Conservation (phyloP, 2,797 vertebrate species). For the Sebastes paucispinis region DNA sequence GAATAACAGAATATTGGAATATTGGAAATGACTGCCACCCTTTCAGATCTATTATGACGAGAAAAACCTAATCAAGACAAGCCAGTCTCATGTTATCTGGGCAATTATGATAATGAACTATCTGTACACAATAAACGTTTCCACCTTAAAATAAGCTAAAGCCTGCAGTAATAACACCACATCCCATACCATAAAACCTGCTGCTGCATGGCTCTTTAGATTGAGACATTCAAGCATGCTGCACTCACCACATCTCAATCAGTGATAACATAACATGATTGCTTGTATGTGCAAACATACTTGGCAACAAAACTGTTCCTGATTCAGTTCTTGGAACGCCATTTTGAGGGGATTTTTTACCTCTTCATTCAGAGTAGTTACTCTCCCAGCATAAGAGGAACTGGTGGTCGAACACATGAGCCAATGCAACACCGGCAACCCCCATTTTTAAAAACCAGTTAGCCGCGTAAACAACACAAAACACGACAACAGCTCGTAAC, state of each 20-base stretch:
- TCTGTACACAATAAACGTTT: neutral
- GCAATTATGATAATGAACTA: neutral
- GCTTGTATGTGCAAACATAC: too few relatives aligned
- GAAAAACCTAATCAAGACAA: neutral
- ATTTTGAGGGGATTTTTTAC: neutral
- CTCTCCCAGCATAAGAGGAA: neutral
- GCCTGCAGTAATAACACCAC: neutral
- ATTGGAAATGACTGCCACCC: neutral
- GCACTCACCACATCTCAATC: neutral
- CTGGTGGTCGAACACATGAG: too few relatives aligned
- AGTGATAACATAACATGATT: neutral
- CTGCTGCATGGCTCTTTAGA: neutral
- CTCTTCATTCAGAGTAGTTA: neutral
- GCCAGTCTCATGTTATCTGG: neutral
- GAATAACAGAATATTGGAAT: neutral
- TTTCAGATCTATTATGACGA: neutral
- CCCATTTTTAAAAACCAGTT: too few relatives aligned
- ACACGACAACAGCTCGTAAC: too few relatives aligned
- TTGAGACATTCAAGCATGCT: neutral
- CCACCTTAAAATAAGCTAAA: neutral
- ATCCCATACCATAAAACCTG: neutral
- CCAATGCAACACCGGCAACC: too few relatives aligned
- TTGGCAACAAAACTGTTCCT: too few relatives aligned
- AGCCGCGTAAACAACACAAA: too few relatives aligned
- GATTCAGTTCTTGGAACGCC: too few relatives aligned